Evolutionary conservation across 37 sponge, comb jelly and placozoan genomes (phyloP).

Genomic region (Theonella swinhoei): DNA sequence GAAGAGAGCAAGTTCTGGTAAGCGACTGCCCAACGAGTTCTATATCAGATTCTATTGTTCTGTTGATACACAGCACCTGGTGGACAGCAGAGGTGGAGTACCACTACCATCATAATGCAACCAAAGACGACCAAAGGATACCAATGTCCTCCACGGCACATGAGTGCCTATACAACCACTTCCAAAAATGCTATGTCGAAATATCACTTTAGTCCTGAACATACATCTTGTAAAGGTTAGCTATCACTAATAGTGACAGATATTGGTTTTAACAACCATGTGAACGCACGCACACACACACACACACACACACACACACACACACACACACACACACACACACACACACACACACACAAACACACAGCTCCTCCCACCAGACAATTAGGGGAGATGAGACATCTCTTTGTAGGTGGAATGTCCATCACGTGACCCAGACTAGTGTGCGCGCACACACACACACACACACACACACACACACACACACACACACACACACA

Average conservation of each 20-base stretch:
- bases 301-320: too few relatives aligned
- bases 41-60: not conserved
- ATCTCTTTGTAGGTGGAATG: not conserved
- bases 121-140: not conserved
- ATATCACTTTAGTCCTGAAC: not conserved
- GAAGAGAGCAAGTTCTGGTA: not conserved
- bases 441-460: too few relatives aligned
- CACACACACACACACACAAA: too few relatives aligned
- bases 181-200: not conserved
- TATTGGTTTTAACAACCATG: too few relatives aligned
- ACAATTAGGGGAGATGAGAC: not conserved
- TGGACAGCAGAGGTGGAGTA: too few relatives aligned
- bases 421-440: slow-evolving; percentile 1
- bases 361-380: not conserved
- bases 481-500: too few relatives aligned
- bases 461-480: too few relatives aligned
- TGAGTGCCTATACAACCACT: not conserved
- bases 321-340: too few relatives aligned
- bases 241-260: too few relatives aligned
- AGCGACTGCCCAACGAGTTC: not conserved
- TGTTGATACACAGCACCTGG: too few relatives aligned
- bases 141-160: not conserved
- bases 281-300: too few relatives aligned
- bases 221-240: not conserved
- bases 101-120: not conserved